Base-by-base conservation (phyloP, 2,888 invertebrate genomes). In the Coenonympha glycerion region DNA sequence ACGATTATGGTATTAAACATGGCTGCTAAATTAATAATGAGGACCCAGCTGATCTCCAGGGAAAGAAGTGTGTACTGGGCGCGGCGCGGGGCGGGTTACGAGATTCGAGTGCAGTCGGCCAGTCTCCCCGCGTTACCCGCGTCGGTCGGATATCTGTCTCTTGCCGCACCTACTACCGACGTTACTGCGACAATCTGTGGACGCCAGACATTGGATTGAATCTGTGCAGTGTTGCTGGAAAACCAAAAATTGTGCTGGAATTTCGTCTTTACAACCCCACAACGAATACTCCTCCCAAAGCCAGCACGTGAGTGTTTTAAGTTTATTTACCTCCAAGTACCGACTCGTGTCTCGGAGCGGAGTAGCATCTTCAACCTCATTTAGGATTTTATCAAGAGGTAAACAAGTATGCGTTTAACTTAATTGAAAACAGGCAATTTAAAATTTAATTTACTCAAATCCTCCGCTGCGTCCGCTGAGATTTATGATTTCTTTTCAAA, bases 81-180 rank as follows among this genome's bases (percentile, higher is more conserved):
- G 62, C 53, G 65, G 66, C 59, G 63, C 59, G 63, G 62, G 55
- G 54, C 55, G 62, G 53, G 65, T 65, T 59, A 63, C 59, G 63
- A 62, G 62, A 58, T 48, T 53, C 37, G 59, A 60, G 61, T 62
- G 59, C 44, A 44, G 21, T 42, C 44, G 31, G 5, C 44, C 64
- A 71, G 82, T 81, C 73, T 73, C 76, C 71, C 68, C 69, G 70
- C 74, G 74, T 65, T 72, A 68, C 56, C 58, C 65, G 47, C 55
- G 66, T 49, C 65, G 70, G 75, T 64, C 69, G 76, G 73, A 40
- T 52, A 31, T 8, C 15, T 28, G 22, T 49, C 11, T 52, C 15
- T 47, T 31, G 30, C 21, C 37, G 22, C 15, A 48, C 34, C 40
- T 46, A 18, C 22, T 31, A 19, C 11, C 21, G 42, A 26, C 49